Conservation (phyloP, 1,140 invertebrate species). For the Aphis craccivora region DNA sequence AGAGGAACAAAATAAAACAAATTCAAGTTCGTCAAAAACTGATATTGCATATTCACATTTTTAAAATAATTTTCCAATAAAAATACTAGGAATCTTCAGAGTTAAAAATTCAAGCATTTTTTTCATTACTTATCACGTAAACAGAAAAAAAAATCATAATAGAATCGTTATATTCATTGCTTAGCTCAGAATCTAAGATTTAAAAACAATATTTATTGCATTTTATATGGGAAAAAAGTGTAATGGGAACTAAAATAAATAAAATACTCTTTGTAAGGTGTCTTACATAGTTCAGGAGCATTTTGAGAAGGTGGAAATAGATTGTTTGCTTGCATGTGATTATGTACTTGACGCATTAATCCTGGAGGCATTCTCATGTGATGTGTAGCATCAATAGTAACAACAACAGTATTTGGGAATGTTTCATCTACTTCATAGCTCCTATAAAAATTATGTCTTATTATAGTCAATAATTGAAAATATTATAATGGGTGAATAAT, state of each 20-base stretch:
- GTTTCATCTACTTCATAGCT: slow-evolving; percentile 53
- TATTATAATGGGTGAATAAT: background rate
- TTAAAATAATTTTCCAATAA: no score
- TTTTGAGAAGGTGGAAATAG: background rate
- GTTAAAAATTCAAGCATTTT: no score
- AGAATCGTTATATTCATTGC: no score
- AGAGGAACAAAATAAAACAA: no score
- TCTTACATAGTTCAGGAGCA: slow-evolving; percentile 12
- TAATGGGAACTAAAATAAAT: background rate
- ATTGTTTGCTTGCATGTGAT: slow-evolving; percentile 18
- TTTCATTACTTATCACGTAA: no score
- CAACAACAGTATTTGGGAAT: slow-evolving; percentile 54
- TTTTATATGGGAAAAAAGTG: background rate
- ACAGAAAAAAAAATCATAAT: no score
- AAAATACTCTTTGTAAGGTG: background rate
- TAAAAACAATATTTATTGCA: no score
- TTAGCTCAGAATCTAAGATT: no score
- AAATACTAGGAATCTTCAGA: no score
- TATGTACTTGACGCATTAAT: slow-evolving; percentile 46
- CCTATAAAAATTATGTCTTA: background rate
- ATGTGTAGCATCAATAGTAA: slow-evolving; percentile 55
- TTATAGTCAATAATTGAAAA: background rate
- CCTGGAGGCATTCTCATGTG: slow-evolving; percentile 45
- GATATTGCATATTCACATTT: no score
- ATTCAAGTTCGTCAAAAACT: no score